Evolutionary conservation across 1,140 invertebrate genomes (phyloP), one percentile per base, ranked within the genome.

Genomic region (Sarcophaga bullata): DNA sequence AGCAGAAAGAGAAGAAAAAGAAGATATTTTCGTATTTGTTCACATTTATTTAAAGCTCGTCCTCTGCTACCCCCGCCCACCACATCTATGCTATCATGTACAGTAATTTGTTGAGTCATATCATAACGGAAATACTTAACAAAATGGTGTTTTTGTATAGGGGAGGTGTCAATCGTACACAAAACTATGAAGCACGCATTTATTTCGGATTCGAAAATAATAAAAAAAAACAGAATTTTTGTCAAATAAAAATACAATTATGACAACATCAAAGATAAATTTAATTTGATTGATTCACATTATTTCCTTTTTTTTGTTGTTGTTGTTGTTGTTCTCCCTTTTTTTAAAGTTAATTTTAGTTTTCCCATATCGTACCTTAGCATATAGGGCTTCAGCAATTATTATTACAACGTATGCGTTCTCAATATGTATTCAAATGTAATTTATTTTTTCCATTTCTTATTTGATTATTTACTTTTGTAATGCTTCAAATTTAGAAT

Each of bases 71-170:
- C 25, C 25, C 25, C 4, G 6, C 6, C n/a, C n/a, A n/a, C n/a
- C n/a, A n/a, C n/a, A n/a, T 10, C 50, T 52, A 13, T 68, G n/a
- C 8, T 2, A 17, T 68, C 17, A 6, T 68, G 8, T n/a, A 19
- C 19, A 19, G 17, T n/a, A 19, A 68, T 68, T 68, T 19, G 62
- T 17, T 19, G 62, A 17, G 6, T 17, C 17, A 68, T 68, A 17
- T 68, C 19, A 68, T 19, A 68, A n/a, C 62, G 62, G 62, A 68
- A 68, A 68, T 68, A 68, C 62, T 19, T 68, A 19, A 68, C 62
- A 68, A 19, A n/a, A 17, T 8, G 17, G n/a, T 17, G 17, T 68
- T 68, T 37, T 68, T 68, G 62, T 68, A 37, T 1, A 37, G 4
- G 4, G n/a, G 17, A n/a, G 62, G 62, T 19, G 17, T 68, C 17